Evolutionary conservation across 30 jellyfish, hydroid and myxozoan genomes (phyloP), one percentile per base, ranked within the genome.

Genomic region (Chrysaora quinquecirrha): DNA sequence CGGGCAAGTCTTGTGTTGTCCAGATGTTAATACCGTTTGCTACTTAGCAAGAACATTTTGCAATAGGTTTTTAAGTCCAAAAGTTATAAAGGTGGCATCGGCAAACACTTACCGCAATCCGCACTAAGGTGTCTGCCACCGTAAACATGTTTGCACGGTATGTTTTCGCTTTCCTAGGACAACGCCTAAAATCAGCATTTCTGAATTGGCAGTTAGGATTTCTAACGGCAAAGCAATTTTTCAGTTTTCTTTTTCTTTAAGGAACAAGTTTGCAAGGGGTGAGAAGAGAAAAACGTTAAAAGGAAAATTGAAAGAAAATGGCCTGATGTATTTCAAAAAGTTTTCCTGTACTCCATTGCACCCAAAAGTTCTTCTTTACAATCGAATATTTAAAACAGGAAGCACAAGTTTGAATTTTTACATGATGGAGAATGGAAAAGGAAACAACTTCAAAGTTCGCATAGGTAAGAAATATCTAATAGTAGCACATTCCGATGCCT

Each of bases 361-460:
- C 47, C 96, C 98, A 27, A 62, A 71, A 21, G 60, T 91, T 25
- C 78, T 91, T 2, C 88, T 91, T 24, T 91, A 69, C 73, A 91
- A 91, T 66, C 78, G 98, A 31, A 91, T 91, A 29, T 91, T 91
- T 65, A 91, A 91, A 35, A 91, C 98, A 0, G 98, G 96, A 32
- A 91, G 98, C 58, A 75, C 98, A 24, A 91, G 96, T 46, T 33
- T 91, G 50, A 83, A 79, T 32, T 18, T 48, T 30, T 75, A 78
- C 73, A 48, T 91, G n/a, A 33, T 28, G 22, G 78, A 84, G 3
- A 85, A 50, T n/a, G 47, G 91, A 23, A 35, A 31, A 22, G 50
- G 75, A 14, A 32, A 35, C 34, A 35, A 49, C 50, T 73, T 68
- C 35, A 33, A 49, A 30, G 18, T 84, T 31, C 69, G 78, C 31